A percentile compares a stretch with the other conserved stretches of the same genome.
phyloP scores from a whole-genome alignment of 2,888 invertebrate genomes.

The Thyatira batis region DNA sequence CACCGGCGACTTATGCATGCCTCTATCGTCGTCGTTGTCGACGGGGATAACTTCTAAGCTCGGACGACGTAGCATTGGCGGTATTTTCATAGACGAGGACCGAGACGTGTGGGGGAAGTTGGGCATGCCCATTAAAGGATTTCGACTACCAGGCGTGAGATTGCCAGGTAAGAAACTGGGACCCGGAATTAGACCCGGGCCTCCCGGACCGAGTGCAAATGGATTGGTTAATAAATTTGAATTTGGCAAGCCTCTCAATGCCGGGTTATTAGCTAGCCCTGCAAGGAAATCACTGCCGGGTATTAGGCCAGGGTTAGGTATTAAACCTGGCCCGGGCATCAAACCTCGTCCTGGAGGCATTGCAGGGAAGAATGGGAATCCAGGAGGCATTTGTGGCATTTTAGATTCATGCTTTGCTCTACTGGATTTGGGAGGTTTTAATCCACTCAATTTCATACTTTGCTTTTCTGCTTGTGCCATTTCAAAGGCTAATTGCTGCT shows the following conservation, averaged over 20 bases:
- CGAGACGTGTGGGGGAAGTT: constrained; percentile 83
- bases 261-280: constrained; percentile 72
- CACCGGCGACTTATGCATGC: constrained; percentile 58
- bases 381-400: constrained; percentile 67
- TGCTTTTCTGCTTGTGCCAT: constrained; percentile 68
- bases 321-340: constrained; percentile 79
- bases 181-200: constrained; percentile 85
- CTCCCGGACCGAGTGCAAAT: constrained; percentile 77
- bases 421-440: constrained; percentile 63
- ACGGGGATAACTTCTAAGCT: constrained; percentile 81
- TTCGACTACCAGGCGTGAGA: constrained; percentile 65
- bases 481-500: constrained; percentile 70
- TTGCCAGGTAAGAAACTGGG: constrained; percentile 67
- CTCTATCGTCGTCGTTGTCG: constrained; percentile 74
- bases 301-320: constrained; percentile 74
- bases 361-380: constrained; percentile 73
- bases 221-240: constrained; percentile 77
- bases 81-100: constrained; percentile 81
- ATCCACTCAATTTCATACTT: constrained; percentile 57
- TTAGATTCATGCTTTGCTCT: constrained; percentile 72
- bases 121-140: constrained; percentile 77
- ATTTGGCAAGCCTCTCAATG: constrained; percentile 64
- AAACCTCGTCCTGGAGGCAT: constrained; percentile 78
- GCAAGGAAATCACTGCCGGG: constrained; percentile 72
- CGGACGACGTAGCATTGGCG: constrained; percentile 82